Base-by-base conservation (phyloP, 2,888 invertebrate genomes). In the Dendrolimus houi region DNA sequence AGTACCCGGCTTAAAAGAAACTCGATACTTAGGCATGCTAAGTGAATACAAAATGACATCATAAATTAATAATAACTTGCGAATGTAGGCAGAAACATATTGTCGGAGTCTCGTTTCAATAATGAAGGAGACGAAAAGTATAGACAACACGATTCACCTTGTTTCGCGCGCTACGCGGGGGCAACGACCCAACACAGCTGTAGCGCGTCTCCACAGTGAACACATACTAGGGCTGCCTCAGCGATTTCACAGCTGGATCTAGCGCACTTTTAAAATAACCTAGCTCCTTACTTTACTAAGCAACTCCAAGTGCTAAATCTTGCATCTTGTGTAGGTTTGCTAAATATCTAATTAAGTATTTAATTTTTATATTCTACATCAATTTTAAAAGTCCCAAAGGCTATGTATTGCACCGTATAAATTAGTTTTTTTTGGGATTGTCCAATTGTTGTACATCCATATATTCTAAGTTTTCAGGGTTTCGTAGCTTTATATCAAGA, bases 151-250 rank as follows among this genome's bases (percentile, higher is more conserved):
- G 78, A 82, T 83, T 87, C 85, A 87, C 88, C 86, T 87, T 86
- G 85, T 86, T 87, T 85, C 79, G 83, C 80, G 77, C 77, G 76
- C 61, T 70, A 67, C 70, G 71, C 77, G 79, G 69, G 85, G 79
- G 68, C 85, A 83, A 69, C 76, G 85, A 87, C 87, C 87, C 71
- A 70, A 59, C 80, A 79, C 87, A 87, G 87, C 87, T 87, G 87
- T 83, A 73, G 58, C 47, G 47, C 47, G 61, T 62, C 47, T 47
- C 47, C 47, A 47, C 47, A 47, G 47, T 47, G 47, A 10, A 47
- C 47, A 29, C 54, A 53, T 47, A 42, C 54, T 56, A 9, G 10
- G 29, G 29, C 29, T 29, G 29, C 29, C 29, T 29, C 6, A 29
- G 29, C 29, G 29, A 29, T 29, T 29, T 29, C 29, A 29, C 29